Conservation (phyloP, 2,797 vertebrate species). For the Pseudochirops cupreus region DNA sequence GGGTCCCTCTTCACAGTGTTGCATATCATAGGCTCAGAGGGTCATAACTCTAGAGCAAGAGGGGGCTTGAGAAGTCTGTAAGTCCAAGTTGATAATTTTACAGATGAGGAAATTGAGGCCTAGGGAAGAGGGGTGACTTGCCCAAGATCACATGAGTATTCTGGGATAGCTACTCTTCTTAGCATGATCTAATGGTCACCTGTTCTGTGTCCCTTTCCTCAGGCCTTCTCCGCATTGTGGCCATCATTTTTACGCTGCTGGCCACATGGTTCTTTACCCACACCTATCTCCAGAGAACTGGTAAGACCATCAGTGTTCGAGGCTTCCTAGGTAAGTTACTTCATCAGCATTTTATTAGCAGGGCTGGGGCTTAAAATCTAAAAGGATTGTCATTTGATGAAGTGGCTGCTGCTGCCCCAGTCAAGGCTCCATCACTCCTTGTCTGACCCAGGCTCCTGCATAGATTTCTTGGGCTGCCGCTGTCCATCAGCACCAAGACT, state of each 20-base stretch:
- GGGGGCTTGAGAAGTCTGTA: neutral
- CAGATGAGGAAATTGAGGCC: neutral
- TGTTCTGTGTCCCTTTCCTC: neutral
- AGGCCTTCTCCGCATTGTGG: slow-evolving; percentile 72
- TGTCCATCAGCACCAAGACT: neutral
- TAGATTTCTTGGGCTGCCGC: neutral
- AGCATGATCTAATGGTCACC: neutral
- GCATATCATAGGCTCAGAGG: neutral
- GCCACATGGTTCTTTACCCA: slow-evolving; percentile 70
- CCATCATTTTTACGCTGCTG: slow-evolving; percentile 65
- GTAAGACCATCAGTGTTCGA: slow-evolving; percentile 74
- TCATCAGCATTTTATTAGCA: neutral
- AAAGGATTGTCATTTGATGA: no score
- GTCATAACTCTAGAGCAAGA: neutral
- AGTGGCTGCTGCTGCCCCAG: neutral
- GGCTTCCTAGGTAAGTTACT: slow-evolving; percentile 83
- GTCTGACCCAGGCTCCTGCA: neutral
- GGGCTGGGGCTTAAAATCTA: neutral
- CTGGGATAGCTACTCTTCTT: neutral
- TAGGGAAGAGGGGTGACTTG: neutral
- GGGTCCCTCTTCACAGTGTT: neutral
- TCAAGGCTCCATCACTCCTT: neutral
- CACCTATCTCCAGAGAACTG: neutral
- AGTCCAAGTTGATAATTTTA: neutral
- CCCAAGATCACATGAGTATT: neutral